Evolutionary conservation across 1,140 invertebrate species (phyloP).

Genomic region (Charaxes varanes): DNA sequence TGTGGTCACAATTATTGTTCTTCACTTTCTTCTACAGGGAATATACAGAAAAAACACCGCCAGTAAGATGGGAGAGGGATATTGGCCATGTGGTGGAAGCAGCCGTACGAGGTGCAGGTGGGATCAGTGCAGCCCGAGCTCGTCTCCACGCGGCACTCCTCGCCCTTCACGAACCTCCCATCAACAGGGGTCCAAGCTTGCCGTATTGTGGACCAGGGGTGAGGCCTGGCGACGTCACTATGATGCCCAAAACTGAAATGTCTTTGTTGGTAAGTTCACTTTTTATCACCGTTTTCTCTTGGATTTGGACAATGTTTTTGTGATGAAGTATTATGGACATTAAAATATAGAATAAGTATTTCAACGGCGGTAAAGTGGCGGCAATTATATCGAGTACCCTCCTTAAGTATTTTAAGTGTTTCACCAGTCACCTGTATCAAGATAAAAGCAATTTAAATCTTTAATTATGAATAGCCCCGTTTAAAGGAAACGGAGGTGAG

Average conservation of each 20-base stretch:
- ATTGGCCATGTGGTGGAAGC: slow-evolving; percentile 60
- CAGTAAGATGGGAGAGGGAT: slow-evolving; percentile 55
- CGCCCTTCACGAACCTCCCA: slow-evolving; percentile 12
- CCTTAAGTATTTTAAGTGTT: no score
- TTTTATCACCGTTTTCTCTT: no score
- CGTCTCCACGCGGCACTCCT: slow-evolving; percentile 48
- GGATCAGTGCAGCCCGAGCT: slow-evolving; percentile 51
- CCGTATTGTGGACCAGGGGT: slow-evolving; percentile 62
- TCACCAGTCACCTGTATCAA: no score
- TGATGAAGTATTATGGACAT: no score
- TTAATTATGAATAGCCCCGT: no score
- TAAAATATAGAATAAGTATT: no score
- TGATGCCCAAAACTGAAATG: slow-evolving; percentile 63
- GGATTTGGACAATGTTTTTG: no score
- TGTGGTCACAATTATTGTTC: no score
- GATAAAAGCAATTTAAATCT: no score
- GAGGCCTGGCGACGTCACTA: slow-evolving; percentile 61
- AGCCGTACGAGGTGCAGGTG: slow-evolving; percentile 48
- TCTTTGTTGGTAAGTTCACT: slow-evolving; percentile 49
- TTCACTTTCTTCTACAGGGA: slow-evolving; percentile 3
- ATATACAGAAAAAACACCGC: slow-evolving; percentile 12
- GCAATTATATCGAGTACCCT: no score
- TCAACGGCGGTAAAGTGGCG: no score
- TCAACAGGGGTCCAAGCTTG: slow-evolving; percentile 17
- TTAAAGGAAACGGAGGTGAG: no score